Percentiles rank a stretch among this genome's conserved stretches.
phyloP scores from a whole-genome alignment of 2,888 invertebrate species.

The Sinelater perroti region DNA sequence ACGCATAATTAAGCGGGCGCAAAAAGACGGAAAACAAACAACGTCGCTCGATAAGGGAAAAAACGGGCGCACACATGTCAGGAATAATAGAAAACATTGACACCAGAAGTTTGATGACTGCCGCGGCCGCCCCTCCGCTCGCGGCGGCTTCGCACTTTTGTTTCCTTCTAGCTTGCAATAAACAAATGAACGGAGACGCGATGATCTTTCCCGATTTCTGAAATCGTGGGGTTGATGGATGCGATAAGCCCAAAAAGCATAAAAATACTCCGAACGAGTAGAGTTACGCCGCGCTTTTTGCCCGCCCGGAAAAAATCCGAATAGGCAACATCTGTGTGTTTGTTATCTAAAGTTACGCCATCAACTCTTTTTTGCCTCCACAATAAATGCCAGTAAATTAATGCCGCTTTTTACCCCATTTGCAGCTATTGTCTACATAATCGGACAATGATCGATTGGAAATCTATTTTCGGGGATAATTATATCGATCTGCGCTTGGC shows the following conservation, averaged over 20 bases:
- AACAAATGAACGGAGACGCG: no score
- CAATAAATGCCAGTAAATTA: conserved; percentile 15
- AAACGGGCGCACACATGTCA: conserved; percentile 15
- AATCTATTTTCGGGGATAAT: no score
- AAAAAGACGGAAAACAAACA: conserved; percentile 1
- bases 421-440: no score
- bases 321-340: conserved; percentile 27
- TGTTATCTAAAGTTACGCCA: conserved; percentile 32
- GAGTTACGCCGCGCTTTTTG: conserved; percentile 18
- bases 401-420: no score
- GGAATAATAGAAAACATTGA: conserved; percentile 22
- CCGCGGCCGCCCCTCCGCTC: no score
- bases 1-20: conserved; percentile 2
- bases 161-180: no score
- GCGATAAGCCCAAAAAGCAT: background rate
- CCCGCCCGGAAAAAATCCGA: conserved; percentile 2
- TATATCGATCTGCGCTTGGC: no score
- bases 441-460: no score
- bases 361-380: conserved; percentile 14
- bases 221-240: no score
- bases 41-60: background rate
- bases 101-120: conserved; percentile 30
- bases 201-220: no score
- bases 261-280: conserved; percentile 13
- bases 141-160: no score